Conservation (phyloP, 2,888 invertebrate species). For the Rapana venosa region DNA sequence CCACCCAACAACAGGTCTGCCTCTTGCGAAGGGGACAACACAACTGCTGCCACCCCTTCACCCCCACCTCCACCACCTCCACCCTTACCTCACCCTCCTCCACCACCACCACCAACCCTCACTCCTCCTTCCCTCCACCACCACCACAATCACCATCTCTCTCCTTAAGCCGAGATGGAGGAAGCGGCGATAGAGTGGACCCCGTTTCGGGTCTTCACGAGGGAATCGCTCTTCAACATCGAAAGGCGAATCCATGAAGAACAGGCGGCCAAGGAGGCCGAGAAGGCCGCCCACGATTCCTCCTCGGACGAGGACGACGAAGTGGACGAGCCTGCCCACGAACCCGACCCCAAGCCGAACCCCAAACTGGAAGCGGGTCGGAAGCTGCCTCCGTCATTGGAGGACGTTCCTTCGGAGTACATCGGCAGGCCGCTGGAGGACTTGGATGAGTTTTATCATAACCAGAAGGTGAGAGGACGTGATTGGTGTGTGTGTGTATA, state of each 20-base stretch:
- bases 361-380: slow-evolving; percentile 97
- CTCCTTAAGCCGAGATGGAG: slow-evolving; percentile 25
- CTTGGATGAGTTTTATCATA: slow-evolving; percentile 97
- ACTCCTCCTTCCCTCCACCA: not conserved
- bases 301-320: slow-evolving; percentile 58
- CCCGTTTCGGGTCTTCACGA: slow-evolving; percentile 98
- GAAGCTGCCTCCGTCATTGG: slow-evolving; percentile 95
- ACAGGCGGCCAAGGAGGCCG: slow-evolving; percentile 94
- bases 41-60: not conserved
- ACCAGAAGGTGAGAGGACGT: slow-evolving; percentile 87
- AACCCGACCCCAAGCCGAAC: slow-evolving; percentile 93
- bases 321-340: slow-evolving; percentile 66
- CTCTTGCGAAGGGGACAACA: not conserved
- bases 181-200: slow-evolving; percentile 56
- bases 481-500: no score
- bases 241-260: slow-evolving; percentile 97
- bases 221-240: slow-evolving; percentile 96
- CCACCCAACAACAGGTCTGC: not conserved
- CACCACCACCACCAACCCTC: not conserved
- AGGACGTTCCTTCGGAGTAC: slow-evolving; percentile 94
- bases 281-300: slow-evolving; percentile 84
- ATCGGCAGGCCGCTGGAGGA: slow-evolving; percentile 98
- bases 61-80: not conserved
- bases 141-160: not conserved
- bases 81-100: not conserved